Evolutionary conservation across 2,113 vertebrate genomes (phyloP), one percentile per base, ranked within the genome.

Genomic region (Andinoacara biseriatus): DNA sequence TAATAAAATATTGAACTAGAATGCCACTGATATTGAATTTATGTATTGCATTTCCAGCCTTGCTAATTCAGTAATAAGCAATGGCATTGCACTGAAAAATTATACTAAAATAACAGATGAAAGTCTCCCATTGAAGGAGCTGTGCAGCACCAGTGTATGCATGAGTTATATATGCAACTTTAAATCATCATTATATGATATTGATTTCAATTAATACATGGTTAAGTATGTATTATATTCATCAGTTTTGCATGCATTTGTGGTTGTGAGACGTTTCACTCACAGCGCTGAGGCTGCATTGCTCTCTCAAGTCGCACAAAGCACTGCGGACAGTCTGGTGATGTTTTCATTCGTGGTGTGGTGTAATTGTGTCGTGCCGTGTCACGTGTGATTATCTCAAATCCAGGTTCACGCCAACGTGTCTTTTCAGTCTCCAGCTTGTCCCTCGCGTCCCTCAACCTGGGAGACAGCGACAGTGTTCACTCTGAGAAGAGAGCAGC

Each of bases 401-500:
- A 91, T 95, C 90, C 94, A 96, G 96, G 94, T 95, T 97, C 96
- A 96, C 94, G 94, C 79, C 95, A 93, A 94, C 92, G 86, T 98
- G 95, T 97, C 93, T 96, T 96, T 97, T 96, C 96, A 99, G 98
- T 97, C 87, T 99, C 97, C 92, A 98, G 97, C 93, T 95, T 99
- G 90, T 98, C 98, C 85, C 89, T 99, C 90, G 98, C 98, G 26
- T 99, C 98, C 4, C 96, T 99, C 91, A 98, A 95, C 94, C 96
- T 97, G 79, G 97, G 96, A 75, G 97, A 99, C 88, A 96, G 89
- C 24, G 97, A 98, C 91, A 98, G 97, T 17, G 82, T 97, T 90
- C 96, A 95, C 61, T 98, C 97, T n/a, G 98, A 97, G 89, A 99
- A 97, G 96, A 97, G 97, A 92, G 95, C 96, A 2, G 96, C 97